These are phyloP conservation scores for Bombus superbus DNA, from an alignment of 1,140 invertebrate genomes.

Conservation along the genomic window DNA sequence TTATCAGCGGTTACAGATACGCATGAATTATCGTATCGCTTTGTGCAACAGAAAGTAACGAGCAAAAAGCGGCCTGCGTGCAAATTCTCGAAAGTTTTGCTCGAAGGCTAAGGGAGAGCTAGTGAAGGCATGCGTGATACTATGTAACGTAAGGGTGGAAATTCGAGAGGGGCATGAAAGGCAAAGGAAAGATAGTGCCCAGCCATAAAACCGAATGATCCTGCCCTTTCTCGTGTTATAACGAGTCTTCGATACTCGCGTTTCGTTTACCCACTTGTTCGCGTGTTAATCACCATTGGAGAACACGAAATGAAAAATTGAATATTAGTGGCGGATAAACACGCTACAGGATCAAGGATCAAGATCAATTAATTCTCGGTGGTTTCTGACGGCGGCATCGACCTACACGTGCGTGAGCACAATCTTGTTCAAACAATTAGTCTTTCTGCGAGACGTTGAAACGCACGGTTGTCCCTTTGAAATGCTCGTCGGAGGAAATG, in stretches of 20 bases:
- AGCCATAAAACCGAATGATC: neutral
- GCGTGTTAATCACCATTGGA: conserved; percentile 23
- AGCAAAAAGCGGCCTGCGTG: conserved; percentile 74
- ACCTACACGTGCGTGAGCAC: conserved; percentile 17
- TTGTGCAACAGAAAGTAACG: conserved; percentile 38
- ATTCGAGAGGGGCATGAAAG: neutral
- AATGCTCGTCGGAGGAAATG: neutral
- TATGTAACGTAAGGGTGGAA: conserved; percentile 56
- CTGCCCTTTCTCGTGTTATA: conserved; percentile 1
- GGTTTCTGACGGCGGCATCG: neutral
- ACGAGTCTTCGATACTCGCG: neutral
- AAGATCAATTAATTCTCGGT: conserved; percentile 43
- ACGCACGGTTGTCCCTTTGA: neutral
- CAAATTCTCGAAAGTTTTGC: conserved; percentile 52
- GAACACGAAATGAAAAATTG: conserved; percentile 53
- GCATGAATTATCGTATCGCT: conserved; percentile 47
- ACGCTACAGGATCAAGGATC: conserved; percentile 44
- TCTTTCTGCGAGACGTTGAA: conserved; percentile 28
- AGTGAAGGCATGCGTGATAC: conserved; percentile 66
- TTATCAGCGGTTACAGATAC: conserved; percentile 24
- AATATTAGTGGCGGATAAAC: conserved; percentile 59
- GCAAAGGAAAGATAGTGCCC: conserved; percentile 15
- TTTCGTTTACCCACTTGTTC: conserved; percentile 14
- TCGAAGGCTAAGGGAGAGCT: conserved; percentile 6
- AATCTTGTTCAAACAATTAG: conserved; percentile 53